These are phyloP conservation scores for Potorous gilbertii DNA, from an alignment of 2,797 vertebrate species.

Conservation along the genomic window DNA sequence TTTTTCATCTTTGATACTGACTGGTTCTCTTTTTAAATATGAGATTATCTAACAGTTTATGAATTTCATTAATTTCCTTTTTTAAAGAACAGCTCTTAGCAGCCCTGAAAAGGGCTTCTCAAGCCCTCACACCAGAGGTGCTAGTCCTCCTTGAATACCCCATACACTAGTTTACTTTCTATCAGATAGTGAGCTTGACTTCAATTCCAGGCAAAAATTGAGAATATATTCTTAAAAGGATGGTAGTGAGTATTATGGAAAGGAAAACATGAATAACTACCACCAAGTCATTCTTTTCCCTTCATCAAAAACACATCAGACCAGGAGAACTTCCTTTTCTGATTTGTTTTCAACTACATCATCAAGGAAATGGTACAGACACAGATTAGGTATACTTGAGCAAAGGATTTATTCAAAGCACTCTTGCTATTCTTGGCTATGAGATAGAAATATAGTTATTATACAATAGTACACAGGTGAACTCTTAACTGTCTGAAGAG, in stretches of 20 bases:
- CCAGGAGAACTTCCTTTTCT: background rate
- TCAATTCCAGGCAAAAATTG: background rate
- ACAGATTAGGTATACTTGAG: background rate
- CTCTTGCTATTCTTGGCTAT: background rate
- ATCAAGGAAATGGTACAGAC: background rate
- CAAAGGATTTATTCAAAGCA: background rate
- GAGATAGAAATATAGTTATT: background rate
- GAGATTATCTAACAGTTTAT: no score
- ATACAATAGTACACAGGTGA: background rate
- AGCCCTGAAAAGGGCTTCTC: background rate
- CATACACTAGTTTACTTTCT: background rate
- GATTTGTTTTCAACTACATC: background rate
- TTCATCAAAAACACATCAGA: background rate
- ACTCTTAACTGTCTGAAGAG: background rate
- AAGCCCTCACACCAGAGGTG: background rate
- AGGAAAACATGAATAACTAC: background rate
- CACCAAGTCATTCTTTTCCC: background rate
- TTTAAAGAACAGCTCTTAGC: background rate
- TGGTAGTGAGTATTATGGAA: background rate
- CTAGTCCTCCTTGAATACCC: background rate
- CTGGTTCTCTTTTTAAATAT: no score
- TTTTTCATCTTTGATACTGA: no score
- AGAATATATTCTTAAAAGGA: background rate
- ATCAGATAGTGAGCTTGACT: background rate
- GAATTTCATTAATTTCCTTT: no score